Evolutionary conservation across 2,888 invertebrate genomes (phyloP), one percentile per base, ranked within the genome.

Genomic region (Drosophila phalerata): DNA sequence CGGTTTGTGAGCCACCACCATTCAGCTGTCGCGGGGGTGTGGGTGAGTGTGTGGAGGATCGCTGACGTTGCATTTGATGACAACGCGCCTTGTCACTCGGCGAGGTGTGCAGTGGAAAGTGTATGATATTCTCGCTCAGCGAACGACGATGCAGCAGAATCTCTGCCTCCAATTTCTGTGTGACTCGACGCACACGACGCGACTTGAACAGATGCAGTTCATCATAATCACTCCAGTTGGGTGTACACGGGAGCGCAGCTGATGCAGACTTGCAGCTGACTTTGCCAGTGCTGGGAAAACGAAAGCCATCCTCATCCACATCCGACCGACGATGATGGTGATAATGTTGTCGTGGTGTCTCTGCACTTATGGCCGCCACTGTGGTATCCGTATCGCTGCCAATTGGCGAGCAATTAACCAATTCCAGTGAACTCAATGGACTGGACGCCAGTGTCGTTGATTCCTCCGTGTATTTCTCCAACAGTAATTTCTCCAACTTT

Each of bases 31-130:
- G 85, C 3, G 91, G 92, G 4, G 92, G 91, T 5, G 91, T 92
- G 3, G 91, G 92, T 10, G 90, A 90, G 62, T 91, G 90, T 0
- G 90, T 91, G 11, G 90, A 85, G 51, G 91, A 91, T 48, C 92
- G 90, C 40, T 92, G 91, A 53, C 94, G 92, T 63, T 94, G 92
- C 75, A 95, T 93, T 64, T 95, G 94, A 88, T 96, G 96, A 71
- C 95, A 95, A 34, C 96, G 94, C 2, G 96, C 96, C 89, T 96
- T 96, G 86, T 96, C 96, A 86, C 96, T 95, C 6, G 96, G 96
- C 45, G 95, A 94, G 3, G 95, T 94, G 85, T 94, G 94, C 81
- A 94, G 91, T 25, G 93, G 94, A 88, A 94, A 93, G 84, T 94
- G 94, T 91, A 96, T 93, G 19, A 94, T 94, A 86, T 95, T 95